Percentiles rank a stretch among this genome's conserved stretches.
Evolutionary conservation across 2,888 invertebrate genomes (phyloP).

Genomic region (Orthosia incerta): DNA sequence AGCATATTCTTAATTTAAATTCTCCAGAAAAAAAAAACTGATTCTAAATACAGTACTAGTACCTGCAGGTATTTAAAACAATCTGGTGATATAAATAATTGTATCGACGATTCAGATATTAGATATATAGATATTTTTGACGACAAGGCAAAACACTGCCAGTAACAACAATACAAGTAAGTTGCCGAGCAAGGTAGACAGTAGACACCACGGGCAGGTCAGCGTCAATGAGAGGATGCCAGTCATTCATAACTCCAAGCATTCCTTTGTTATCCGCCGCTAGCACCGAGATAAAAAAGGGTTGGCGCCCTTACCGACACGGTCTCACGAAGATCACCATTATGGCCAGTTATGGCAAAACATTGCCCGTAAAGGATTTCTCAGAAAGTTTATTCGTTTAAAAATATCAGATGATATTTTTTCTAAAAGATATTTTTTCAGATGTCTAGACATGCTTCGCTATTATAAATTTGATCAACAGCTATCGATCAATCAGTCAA

Average conservation of each 20-base stretch:
- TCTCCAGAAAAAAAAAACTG: too few species aligned
- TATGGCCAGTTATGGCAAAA: constrained; percentile 9
- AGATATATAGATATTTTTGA: too few species aligned
- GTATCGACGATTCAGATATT: too few species aligned
- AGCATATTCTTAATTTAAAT: too few species aligned
- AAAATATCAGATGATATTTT: constrained; percentile 9
- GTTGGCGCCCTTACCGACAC: constrained; percentile 67
- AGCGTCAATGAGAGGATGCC: constrained; percentile 70
- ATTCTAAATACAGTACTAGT: too few species aligned
- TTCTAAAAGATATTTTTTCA: neutral
- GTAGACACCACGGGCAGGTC: constrained; percentile 51
- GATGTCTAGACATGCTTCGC: neutral
- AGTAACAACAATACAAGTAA: constrained; percentile 43
- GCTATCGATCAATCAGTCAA: constrained; percentile 25
- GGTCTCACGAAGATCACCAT: constrained; percentile 44
- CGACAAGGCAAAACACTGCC: constrained; percentile 3
- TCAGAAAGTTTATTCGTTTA: constrained; percentile 15
- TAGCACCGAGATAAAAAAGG: constrained; percentile 65
- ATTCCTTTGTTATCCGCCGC: constrained; percentile 68
- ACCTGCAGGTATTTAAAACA: too few species aligned
- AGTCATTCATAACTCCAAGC: constrained; percentile 69
- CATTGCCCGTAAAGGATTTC: constrained; percentile 14
- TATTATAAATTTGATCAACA: constrained; percentile 19
- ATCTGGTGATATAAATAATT: constrained; percentile 5
- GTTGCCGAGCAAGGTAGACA: constrained; percentile 54